A percentile compares a stretch with the other conserved stretches of the same genome.
phyloP scores from a whole-genome alignment of 2,888 invertebrate species.

The Agrilus mali region DNA sequence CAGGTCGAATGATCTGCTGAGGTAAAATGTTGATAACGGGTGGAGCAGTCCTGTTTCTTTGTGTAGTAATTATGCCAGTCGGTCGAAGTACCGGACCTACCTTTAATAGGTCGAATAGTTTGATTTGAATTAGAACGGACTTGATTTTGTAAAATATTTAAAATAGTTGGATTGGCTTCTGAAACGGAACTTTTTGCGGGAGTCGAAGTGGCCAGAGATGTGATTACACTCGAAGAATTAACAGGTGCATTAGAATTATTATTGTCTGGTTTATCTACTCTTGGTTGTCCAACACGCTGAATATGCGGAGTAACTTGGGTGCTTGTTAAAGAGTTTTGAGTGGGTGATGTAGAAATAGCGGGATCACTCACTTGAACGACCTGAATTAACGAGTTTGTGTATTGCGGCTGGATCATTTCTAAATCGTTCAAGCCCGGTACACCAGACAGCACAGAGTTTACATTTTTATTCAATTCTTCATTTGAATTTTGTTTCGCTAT shows the following conservation, averaged over 20 bases:
- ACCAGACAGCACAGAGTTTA: constrained; percentile 34
- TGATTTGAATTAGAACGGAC: constrained; percentile 31
- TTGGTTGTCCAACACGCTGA: constrained; percentile 35
- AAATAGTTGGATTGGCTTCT: constrained; percentile 33
- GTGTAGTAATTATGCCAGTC: too few species aligned
- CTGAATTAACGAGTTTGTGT: constrained; percentile 30
- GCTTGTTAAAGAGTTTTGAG: constrained; percentile 30
- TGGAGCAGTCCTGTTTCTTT: constrained; percentile 21
- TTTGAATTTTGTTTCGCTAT: constrained; percentile 1
- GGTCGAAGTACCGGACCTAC: too few species aligned
- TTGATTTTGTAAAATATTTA: constrained; percentile 32
- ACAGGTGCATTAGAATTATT: constrained; percentile 6
- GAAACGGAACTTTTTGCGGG: constrained; percentile 11
- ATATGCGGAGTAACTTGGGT: constrained; percentile 37
- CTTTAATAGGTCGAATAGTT: constrained; percentile 30
- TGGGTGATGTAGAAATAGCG: constrained; percentile 18
- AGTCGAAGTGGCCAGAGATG: neutral
- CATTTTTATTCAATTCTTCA: constrained; percentile 15
- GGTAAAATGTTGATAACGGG: constrained; percentile 32
- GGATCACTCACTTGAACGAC: constrained; percentile 32
- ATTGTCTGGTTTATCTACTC: constrained; percentile 25
- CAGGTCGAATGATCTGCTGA: constrained; percentile 29
- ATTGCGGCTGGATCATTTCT: constrained; percentile 45
- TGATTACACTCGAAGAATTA: constrained; percentile 13
- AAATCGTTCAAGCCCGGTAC: constrained; percentile 45